Percentiles rank a stretch among this genome's conserved stretches.
These are phyloP conservation scores for Tetranychus urticae DNA, from an alignment of 1,140 invertebrate species.

Conservation along the genomic window DNA sequence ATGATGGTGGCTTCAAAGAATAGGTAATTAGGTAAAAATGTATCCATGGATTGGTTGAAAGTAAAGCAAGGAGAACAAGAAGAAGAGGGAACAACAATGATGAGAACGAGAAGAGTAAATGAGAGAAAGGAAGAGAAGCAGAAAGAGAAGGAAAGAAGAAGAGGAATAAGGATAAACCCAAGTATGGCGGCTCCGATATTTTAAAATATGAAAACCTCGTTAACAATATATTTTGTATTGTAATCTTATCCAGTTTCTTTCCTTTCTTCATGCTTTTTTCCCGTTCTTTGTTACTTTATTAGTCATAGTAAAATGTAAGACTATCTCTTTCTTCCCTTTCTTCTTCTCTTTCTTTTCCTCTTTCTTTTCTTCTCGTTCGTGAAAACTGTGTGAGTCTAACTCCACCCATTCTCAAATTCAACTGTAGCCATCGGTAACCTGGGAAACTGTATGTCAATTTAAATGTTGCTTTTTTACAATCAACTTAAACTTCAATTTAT, in stretches of 20 bases:
- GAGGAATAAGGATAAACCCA: neutral
- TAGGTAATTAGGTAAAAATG: neutral
- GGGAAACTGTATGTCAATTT: too few relatives aligned
- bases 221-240: neutral
- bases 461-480: too few relatives aligned
- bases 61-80: neutral
- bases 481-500: too few relatives aligned
- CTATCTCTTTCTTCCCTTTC: neutral
- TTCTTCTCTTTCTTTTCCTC: neutral
- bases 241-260: neutral
- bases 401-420: neutral
- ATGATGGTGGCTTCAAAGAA: neutral
- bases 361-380: neutral
- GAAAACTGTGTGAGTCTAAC: neutral
- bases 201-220: neutral
- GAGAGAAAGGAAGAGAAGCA: neutral
- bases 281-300: neutral
- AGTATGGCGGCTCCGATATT: neutral
- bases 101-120: neutral
- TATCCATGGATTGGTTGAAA: neutral
- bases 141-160: neutral
- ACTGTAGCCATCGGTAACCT: too few relatives aligned
- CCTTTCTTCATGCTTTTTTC: neutral
- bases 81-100: neutral
- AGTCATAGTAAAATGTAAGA: neutral